phyloP scores from a whole-genome alignment of 2,888 invertebrate species.

The Nowickia ferox region DNA sequence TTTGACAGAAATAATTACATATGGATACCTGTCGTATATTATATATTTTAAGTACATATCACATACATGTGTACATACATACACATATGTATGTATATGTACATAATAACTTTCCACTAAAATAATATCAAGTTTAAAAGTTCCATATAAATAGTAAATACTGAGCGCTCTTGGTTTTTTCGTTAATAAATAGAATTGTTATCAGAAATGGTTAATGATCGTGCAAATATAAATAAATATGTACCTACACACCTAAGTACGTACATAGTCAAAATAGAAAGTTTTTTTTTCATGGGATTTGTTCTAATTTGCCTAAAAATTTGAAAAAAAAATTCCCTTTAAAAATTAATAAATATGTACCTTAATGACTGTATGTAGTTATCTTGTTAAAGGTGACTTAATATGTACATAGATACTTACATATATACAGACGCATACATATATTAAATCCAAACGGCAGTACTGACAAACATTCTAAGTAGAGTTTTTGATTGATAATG shows the following conservation, averaged over 20 bases:
- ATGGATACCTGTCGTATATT: too few relatives aligned
- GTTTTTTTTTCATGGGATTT: background rate
- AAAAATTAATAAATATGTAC: too few relatives aligned
- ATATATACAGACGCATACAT: too few relatives aligned
- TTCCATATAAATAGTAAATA: background rate
- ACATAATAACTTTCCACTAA: background rate
- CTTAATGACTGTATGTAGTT: too few relatives aligned
- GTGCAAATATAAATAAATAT: background rate
- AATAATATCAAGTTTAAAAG: background rate
- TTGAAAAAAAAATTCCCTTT: too few relatives aligned
- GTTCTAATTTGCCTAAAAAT: background rate
- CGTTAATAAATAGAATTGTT: slow-evolving; percentile 2
- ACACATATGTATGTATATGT: background rate
- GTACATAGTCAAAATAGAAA: background rate
- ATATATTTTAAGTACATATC: background rate
- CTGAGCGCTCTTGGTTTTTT: background rate
- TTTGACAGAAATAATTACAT: background rate
- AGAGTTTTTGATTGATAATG: too few relatives aligned
- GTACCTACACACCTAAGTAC: too few relatives aligned
- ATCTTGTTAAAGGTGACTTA: too few relatives aligned
- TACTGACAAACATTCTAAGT: too few relatives aligned
- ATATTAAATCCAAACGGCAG: too few relatives aligned
- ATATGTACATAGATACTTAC: too few relatives aligned
- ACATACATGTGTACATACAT: background rate
- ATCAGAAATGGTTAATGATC: background rate